These are phyloP conservation scores for Hololepta plana DNA, from an alignment of 2,888 invertebrate species.

Conservation along the genomic window DNA sequence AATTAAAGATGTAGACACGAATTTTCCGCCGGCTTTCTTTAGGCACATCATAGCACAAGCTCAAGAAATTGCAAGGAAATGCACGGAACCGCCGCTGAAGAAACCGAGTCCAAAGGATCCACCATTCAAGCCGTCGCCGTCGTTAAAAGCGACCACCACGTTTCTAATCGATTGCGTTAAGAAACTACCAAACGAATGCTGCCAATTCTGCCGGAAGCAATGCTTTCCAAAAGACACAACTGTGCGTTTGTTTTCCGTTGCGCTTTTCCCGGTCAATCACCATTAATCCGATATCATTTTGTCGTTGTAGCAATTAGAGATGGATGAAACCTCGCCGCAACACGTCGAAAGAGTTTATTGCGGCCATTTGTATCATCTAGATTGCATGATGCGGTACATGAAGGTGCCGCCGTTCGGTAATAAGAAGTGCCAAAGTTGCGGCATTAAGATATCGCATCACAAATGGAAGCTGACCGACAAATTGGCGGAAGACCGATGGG, in stretches of 20 bases:
- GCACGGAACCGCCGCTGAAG: conserved; percentile 48
- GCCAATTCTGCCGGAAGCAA: conserved; percentile 40
- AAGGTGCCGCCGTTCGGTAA: conserved; percentile 60
- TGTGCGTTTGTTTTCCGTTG: conserved; percentile 18
- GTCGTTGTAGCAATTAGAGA: conserved; percentile 28
- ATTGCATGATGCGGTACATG: conserved; percentile 47
- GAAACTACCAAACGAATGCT: conserved; percentile 39
- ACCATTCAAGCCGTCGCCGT: conserved; percentile 41
- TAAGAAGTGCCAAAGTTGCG: conserved; percentile 46
- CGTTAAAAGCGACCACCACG: conserved; percentile 36
- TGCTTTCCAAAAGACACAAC: conserved; percentile 40
- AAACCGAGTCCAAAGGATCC: conserved; percentile 31
- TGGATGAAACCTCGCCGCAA: conserved; percentile 36
- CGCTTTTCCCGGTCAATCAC: not conserved
- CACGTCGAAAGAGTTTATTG: conserved; percentile 55
- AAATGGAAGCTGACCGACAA: conserved; percentile 52
- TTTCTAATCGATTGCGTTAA: conserved; percentile 45
- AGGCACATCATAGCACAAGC: conserved; percentile 45
- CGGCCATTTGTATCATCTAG: conserved; percentile 51
- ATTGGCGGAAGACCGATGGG: conserved; percentile 57
- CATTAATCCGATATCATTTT: conserved; percentile 4
- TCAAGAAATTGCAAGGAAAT: conserved; percentile 46
- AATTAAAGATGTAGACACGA: conserved; percentile 38
- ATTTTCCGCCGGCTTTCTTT: conserved; percentile 43
- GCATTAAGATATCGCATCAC: conserved; percentile 47